phyloP scores from a whole-genome alignment of 2,888 invertebrate genomes.

The Watsonalla binaria region DNA sequence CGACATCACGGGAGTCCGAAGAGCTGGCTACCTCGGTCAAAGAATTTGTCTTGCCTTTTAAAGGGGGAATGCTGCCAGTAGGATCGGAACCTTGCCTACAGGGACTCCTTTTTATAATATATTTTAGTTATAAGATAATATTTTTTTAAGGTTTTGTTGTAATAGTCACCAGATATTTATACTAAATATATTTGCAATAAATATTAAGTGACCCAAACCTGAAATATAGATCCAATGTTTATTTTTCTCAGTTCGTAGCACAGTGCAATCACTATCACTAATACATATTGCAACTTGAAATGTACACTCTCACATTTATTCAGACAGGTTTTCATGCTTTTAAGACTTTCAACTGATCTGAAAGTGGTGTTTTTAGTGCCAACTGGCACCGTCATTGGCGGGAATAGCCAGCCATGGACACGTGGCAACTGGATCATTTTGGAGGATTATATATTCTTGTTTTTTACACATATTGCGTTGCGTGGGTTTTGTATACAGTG shows the following conservation, averaged over 20 bases:
- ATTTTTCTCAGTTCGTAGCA: conserved; percentile 25
- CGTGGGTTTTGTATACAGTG: background rate
- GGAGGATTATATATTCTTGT: conserved; percentile 20
- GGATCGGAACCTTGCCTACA: too few relatives aligned
- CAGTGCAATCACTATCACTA: conserved; percentile 18
- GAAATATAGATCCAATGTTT: conserved; percentile 4
- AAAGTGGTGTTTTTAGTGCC: conserved; percentile 8
- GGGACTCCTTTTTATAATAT: too few relatives aligned
- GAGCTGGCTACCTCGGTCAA: too few relatives aligned
- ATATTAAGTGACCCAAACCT: too few relatives aligned
- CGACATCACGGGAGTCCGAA: too few relatives aligned
- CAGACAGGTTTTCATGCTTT: conserved; percentile 16
- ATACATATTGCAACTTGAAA: conserved; percentile 19
- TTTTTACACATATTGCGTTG: background rate
- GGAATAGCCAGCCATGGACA: conserved; percentile 8
- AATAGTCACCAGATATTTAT: too few relatives aligned
- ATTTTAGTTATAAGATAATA: too few relatives aligned
- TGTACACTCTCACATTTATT: conserved; percentile 11
- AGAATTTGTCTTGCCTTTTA: too few relatives aligned
- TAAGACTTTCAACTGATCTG: background rate
- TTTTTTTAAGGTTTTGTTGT: too few relatives aligned
- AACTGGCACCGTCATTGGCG: conserved; percentile 16
- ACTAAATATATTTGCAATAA: too few relatives aligned
- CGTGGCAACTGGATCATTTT: conserved; percentile 32
- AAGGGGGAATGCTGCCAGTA: too few relatives aligned